Evolutionary conservation across 2,888 invertebrate genomes (phyloP).

Genomic region (Cylloceria caligata): DNA sequence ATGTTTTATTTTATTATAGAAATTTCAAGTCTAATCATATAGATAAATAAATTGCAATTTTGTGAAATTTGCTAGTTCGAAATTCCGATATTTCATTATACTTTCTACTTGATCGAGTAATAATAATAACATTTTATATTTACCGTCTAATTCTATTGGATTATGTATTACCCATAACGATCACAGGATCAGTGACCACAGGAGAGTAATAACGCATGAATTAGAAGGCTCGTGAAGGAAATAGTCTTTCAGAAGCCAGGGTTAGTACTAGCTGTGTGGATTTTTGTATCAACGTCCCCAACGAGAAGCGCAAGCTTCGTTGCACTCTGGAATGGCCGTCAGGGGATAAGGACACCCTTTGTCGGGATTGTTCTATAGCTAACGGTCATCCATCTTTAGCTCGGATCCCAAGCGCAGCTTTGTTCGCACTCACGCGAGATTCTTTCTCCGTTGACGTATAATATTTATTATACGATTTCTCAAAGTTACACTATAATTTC

Average conservation of each 20-base stretch:
- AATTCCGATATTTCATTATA: neutral
- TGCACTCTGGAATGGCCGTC: conserved; percentile 61
- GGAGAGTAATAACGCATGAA: conserved; percentile 29
- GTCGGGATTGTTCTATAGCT: conserved; percentile 53
- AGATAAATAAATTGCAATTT: neutral
- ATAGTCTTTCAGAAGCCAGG: conserved; percentile 33
- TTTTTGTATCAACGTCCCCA: conserved; percentile 32
- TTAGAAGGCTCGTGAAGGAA: conserved; percentile 24
- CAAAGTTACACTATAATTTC: conserved; percentile 33
- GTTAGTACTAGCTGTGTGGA: conserved; percentile 37
- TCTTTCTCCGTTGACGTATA: conserved; percentile 48
- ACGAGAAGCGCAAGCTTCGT: conserved; percentile 47
- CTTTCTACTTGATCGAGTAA: neutral
- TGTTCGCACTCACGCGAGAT: conserved; percentile 35
- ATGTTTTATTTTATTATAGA: neutral
- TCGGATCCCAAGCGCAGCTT: conserved; percentile 50
- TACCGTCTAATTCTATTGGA: neutral
- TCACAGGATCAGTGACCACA: neutral
- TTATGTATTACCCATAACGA: neutral
- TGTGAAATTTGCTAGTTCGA: neutral
- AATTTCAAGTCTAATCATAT: neutral
- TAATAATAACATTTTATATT: neutral
- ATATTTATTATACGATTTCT: conserved; percentile 55
- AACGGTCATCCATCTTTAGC: conserved; percentile 61
- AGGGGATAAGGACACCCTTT: conserved; percentile 55